Evolutionary conservation across 2,113 vertebrate species (phyloP), one percentile per base, ranked within the genome.

Genomic region (Paramormyrops kingsleyae): DNA sequence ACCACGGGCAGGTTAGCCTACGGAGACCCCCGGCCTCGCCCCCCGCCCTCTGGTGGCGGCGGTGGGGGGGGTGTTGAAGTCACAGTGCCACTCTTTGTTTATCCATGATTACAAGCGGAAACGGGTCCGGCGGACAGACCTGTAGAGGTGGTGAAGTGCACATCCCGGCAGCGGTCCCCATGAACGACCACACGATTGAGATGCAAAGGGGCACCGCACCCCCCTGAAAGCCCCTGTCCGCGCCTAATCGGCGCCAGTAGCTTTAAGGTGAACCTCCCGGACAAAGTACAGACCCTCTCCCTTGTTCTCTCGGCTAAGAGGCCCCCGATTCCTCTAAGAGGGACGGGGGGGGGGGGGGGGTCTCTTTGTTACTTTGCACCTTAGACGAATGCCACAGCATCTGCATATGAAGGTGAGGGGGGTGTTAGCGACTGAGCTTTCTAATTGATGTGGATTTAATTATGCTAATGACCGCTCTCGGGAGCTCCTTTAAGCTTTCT

Each of bases 371-470:
- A 93, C 94, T 95, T 95, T 94, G 92, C 95, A 95, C 96, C 95
- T 97, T 93, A 96, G 96, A 97, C 96, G 96, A 96, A 97, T 95
- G 95, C 92, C 92, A 94, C 93, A 96, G 50, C 49, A 97, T 98
- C 97, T 98, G 96, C 96, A 95, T 96, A 95, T 96, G 97, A 97
- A 97, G 97, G 94, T 94, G 93, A 96, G 94, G 95, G 94, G 95
- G 95, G 96, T 96, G 90, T 93, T 92, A 91, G 90, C 95, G 96
- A 97, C 95, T 96, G 96, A 96, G 96, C 95, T 87, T 93, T 97
- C 96, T 97, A 98, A 98, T 97, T 97, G 97, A 98, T 97, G 97
- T 96, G 95, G 96, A 97, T 97, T 97, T 98, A 98, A 97, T 97
- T 97, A 98, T 97, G 97, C 96, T 98, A 98, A 98, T 98, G 96